These are phyloP conservation scores for Phylloscopus trochiloides DNA, from an alignment of 2,113 vertebrate genomes.

Conservation along the genomic window DNA sequence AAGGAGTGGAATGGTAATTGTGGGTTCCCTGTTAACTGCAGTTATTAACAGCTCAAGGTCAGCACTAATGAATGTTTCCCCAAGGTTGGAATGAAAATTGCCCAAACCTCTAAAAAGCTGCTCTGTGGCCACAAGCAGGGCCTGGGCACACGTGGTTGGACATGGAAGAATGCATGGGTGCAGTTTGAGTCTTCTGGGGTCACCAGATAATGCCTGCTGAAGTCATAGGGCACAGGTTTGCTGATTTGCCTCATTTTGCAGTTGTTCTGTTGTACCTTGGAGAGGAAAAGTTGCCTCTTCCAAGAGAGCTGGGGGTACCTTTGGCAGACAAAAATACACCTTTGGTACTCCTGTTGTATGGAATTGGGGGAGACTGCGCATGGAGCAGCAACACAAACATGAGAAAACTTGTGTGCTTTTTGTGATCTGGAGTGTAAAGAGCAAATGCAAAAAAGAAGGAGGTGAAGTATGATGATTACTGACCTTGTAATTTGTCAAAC, in stretches of 20 bases:
- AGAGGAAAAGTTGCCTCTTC: not conserved
- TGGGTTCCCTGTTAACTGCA: not conserved
- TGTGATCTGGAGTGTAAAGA: not conserved
- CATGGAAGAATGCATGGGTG: not conserved
- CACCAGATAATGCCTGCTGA: not conserved
- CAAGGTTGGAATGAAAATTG: not conserved
- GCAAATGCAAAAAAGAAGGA: slow-evolving; percentile 8
- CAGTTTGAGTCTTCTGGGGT: not conserved
- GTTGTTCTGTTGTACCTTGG: not conserved
- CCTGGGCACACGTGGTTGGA: accelerated
- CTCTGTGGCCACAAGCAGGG: not conserved
- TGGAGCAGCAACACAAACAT: not conserved
- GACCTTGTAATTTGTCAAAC: slow-evolving; percentile 66
- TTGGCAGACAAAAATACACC: not conserved
- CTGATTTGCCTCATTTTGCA: not conserved
- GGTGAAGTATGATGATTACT: not conserved
- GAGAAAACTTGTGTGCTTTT: not conserved
- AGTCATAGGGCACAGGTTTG: not conserved
- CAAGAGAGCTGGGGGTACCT: not conserved
- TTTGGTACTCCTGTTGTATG: not conserved
- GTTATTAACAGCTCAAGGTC: not conserved
- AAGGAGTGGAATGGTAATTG: not conserved
- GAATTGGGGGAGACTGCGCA: accelerated
- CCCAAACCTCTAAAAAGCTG: not conserved
- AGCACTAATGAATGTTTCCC: not conserved